Conservation (phyloP, 2,797 vertebrate genomes). For the Pelobates cultripes region DNA sequence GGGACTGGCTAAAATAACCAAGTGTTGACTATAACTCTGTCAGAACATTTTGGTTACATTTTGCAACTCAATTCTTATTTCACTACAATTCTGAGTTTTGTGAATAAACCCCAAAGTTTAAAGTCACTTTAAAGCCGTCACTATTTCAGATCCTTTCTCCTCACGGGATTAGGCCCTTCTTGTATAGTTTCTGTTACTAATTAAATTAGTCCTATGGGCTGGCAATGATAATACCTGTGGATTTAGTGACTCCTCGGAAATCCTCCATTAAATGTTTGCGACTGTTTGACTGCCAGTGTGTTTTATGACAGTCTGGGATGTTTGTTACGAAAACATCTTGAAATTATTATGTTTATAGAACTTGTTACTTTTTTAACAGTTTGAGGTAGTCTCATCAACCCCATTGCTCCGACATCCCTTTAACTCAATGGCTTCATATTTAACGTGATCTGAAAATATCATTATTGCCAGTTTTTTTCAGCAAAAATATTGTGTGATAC, state of each 20-base stretch:
- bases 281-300: background rate
- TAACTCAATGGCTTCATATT: background rate
- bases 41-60: no score
- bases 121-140: no score
- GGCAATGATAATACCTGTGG: conserved; percentile 3
- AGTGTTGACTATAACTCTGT: no score
- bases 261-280: conserved; percentile 23
- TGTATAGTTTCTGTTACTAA: conserved; percentile 12
- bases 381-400: background rate
- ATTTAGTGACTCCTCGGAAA: conserved; percentile 28
- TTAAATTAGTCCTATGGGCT: conserved; percentile 16
- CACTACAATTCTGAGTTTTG: no score
- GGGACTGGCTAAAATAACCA: no score
- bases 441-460: no score
- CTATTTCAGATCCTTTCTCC: no score
- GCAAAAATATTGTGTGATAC: no score
- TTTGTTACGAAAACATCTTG: conserved; percentile 24
- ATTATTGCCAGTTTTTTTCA: no score
- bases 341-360: conserved; percentile 32
- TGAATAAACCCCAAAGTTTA: no score
- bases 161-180: no score
- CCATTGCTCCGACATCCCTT: background rate
- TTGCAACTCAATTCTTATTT: no score
- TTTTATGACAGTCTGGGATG: conserved; percentile 24
- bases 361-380: conserved; percentile 17